Percentiles rank a stretch among this genome's conserved stretches.
These are phyloP conservation scores for Cyphomyrmex costatus DNA, from an alignment of 1,140 invertebrate species.

Conservation along the genomic window DNA sequence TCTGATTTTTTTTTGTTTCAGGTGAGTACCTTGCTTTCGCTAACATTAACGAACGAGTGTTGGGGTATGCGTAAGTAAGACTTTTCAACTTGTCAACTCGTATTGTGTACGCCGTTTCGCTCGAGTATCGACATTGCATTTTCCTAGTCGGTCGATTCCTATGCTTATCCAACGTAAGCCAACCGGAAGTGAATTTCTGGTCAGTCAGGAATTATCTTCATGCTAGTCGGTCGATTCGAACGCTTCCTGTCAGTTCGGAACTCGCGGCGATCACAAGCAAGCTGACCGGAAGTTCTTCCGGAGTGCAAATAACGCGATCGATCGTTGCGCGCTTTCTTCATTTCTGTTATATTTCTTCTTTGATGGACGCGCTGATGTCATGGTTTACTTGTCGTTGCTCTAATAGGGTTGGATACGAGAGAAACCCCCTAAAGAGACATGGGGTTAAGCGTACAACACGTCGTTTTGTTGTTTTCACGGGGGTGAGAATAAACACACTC, in stretches of 20 bases:
- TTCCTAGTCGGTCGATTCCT: constrained; percentile 4
- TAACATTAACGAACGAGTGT: background rate
- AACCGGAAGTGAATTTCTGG: constrained; percentile 53
- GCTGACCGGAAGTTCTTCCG: constrained; percentile 70
- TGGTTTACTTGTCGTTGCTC: constrained; percentile 69
- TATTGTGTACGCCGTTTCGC: background rate
- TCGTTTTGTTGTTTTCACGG: constrained; percentile 69
- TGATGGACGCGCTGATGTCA: constrained; percentile 58
- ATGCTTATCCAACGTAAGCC: constrained; percentile 50
- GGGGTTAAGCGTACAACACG: constrained; percentile 65
- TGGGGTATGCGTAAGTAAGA: constrained; percentile 34
- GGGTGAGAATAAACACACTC: constrained; percentile 76
- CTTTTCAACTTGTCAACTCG: constrained; percentile 5
- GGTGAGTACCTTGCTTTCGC: constrained; percentile 75
- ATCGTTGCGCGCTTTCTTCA: constrained; percentile 44
- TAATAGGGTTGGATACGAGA: constrained; percentile 56
- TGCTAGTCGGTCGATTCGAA: background rate
- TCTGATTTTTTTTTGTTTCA: constrained; percentile 75
- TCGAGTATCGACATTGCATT: constrained; percentile 14
- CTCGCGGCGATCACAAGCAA: constrained; percentile 54
- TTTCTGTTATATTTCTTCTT: background rate
- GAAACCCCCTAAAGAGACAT: constrained; percentile 14
- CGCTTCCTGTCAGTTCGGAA: constrained; percentile 54
- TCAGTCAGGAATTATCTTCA: constrained; percentile 45
- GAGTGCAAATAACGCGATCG: constrained; percentile 56